phyloP scores from a whole-genome alignment of 2,888 invertebrate species.

The Lasioglossum vierecki region DNA sequence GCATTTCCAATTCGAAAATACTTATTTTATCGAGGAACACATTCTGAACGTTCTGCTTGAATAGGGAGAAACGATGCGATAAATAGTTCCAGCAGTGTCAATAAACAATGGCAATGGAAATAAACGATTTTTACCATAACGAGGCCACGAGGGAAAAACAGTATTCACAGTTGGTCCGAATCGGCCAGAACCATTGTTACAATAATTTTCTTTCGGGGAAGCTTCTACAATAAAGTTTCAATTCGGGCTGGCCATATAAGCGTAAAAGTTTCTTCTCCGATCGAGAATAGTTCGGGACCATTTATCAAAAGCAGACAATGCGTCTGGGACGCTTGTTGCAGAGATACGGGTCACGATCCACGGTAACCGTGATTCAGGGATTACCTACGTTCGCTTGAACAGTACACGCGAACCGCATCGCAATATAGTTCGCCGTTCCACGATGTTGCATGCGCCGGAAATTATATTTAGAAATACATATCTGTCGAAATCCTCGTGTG shows the following conservation, averaged over 20 bases:
- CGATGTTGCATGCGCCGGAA: constrained; percentile 55
- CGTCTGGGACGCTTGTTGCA: background rate
- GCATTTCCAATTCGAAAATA: background rate
- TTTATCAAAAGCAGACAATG: constrained; percentile 3
- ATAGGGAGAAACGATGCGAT: background rate
- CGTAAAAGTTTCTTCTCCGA: background rate
- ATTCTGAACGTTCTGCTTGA: background rate
- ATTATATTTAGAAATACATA: constrained; percentile 64
- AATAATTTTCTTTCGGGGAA: background rate
- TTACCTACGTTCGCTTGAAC: constrained; percentile 39
- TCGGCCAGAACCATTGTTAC: background rate
- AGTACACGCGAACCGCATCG: constrained; percentile 39
- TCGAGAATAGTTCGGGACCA: constrained; percentile 18
- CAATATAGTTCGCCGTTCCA: constrained; percentile 33
- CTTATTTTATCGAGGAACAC: background rate
- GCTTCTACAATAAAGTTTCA: background rate
- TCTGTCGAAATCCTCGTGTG: constrained; percentile 46
- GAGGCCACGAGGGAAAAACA: background rate
- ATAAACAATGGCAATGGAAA: too few relatives aligned
- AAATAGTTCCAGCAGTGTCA: background rate
- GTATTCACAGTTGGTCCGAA: background rate
- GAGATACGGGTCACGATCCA: constrained; percentile 44
- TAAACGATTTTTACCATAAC: background rate
- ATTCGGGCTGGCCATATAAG: background rate
- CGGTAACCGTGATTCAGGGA: constrained; percentile 35